Conservation (phyloP, 2,113 vertebrate genomes). For the Microcebus jonahi region DNA sequence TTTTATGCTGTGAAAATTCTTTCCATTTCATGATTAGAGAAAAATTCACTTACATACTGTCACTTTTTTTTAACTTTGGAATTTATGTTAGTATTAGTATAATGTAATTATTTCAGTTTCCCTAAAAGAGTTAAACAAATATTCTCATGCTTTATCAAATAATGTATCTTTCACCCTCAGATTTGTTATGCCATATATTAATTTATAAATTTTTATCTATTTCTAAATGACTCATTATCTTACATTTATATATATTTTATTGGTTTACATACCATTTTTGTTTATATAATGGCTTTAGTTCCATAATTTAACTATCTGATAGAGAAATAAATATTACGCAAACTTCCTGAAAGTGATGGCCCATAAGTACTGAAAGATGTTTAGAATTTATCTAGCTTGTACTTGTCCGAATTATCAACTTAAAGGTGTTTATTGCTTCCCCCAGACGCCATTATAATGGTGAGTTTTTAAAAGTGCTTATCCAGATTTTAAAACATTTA, state of each 20-base stretch:
- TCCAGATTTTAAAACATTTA: background rate
- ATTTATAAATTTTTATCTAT: background rate
- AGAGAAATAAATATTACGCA: background rate
- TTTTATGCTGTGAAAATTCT: background rate
- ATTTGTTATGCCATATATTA: background rate
- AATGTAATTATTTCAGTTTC: background rate
- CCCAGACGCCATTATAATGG: background rate
- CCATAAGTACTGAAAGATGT: background rate
- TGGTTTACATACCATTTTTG: background rate
- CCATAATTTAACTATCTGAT: background rate
- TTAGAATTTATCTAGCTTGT: background rate
- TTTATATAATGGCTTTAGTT: background rate
- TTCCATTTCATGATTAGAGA: background rate
- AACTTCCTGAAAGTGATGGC: background rate
- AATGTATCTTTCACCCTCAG: background rate
- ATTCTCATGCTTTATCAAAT: no score
- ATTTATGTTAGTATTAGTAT: background rate
- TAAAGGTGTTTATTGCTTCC: background rate
- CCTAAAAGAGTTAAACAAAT: background rate
- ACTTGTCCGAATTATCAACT: background rate
- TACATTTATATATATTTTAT: background rate
- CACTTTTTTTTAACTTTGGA: background rate
- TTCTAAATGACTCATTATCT: background rate
- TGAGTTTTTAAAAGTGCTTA: background rate
- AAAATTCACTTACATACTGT: background rate